Conservation (phyloP, 2,888 invertebrate genomes). For the Xylocampa areola region DNA sequence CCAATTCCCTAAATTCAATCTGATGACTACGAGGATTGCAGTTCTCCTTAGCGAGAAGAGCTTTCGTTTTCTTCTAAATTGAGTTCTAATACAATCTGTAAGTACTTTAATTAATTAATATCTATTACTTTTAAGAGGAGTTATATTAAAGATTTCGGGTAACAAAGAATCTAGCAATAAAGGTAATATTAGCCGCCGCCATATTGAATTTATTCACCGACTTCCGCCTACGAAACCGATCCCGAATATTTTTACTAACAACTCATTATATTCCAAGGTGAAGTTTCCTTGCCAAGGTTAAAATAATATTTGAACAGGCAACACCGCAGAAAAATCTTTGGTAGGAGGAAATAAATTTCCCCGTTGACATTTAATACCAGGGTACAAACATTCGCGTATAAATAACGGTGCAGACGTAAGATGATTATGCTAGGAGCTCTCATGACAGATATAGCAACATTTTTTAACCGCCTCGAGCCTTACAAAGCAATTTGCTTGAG, state of each 20-base stretch:
- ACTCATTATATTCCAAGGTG: slow-evolving; percentile 3
- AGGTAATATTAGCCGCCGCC: background rate
- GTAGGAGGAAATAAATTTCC: slow-evolving; percentile 44
- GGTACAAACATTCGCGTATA: slow-evolving; percentile 38
- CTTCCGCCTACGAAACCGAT: background rate
- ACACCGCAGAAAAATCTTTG: slow-evolving; percentile 31
- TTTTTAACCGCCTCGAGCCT: slow-evolving; percentile 79
- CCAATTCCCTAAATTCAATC: too few species aligned
- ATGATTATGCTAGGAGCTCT: slow-evolving; percentile 68
- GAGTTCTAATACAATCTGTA: too few species aligned
- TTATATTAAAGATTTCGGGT: too few species aligned
- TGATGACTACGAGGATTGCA: too few species aligned
- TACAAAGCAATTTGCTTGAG: slow-evolving; percentile 85
- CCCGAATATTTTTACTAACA: background rate
- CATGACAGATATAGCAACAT: slow-evolving; percentile 76
- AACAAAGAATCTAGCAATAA: too few species aligned
- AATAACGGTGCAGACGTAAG: slow-evolving; percentile 64
- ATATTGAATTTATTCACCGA: background rate
- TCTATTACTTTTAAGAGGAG: too few species aligned
- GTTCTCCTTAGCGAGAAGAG: too few species aligned
- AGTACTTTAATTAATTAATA: too few species aligned
- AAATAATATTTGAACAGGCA: slow-evolving; percentile 41
- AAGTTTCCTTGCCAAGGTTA: slow-evolving; percentile 23
- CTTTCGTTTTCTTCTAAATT: too few species aligned
- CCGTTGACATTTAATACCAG: slow-evolving; percentile 49